A percentile compares a stretch with the other conserved stretches of the same genome.
These are phyloP conservation scores for Charina bottae DNA, from an alignment of 2,113 vertebrate species.

Conservation along the genomic window DNA sequence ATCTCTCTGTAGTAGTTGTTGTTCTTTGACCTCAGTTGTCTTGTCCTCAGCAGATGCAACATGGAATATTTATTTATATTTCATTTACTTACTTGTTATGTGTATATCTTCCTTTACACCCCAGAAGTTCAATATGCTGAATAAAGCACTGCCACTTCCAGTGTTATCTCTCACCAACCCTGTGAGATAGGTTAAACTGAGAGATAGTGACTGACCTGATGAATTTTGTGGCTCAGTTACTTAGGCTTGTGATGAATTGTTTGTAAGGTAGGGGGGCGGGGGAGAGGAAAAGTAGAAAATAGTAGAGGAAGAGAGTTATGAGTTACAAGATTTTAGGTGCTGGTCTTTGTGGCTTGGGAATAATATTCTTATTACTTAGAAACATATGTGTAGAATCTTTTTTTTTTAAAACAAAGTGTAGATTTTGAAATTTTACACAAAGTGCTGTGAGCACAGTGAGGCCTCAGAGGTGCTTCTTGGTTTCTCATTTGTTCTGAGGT, in stretches of 20 bases:
- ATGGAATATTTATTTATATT: conserved; percentile 2
- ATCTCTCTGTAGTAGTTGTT: background rate
- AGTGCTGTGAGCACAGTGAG: background rate
- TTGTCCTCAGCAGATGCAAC: background rate
- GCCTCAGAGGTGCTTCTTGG: background rate
- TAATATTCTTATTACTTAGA: background rate
- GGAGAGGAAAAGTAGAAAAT: background rate
- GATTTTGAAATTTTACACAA: background rate
- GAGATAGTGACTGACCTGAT: background rate
- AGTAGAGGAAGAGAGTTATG: background rate
- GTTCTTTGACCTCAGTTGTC: background rate
- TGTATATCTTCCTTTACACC: background rate
- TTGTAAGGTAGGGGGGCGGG: background rate
- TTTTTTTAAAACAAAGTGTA: background rate
- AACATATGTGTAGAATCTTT: background rate
- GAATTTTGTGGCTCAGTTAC: background rate
- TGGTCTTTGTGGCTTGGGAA: background rate
- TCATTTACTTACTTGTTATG: background rate
- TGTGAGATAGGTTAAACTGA: background rate
- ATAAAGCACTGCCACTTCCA: background rate
- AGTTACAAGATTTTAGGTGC: background rate
- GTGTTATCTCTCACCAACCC: background rate
- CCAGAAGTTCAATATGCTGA: background rate
- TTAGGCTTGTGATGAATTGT: background rate
- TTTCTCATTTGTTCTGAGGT: background rate